Evolutionary conservation across 92 coral and sea anemone species (phyloP), one percentile per base, ranked within the genome.

Genomic region (Epizoanthus rinbou): DNA sequence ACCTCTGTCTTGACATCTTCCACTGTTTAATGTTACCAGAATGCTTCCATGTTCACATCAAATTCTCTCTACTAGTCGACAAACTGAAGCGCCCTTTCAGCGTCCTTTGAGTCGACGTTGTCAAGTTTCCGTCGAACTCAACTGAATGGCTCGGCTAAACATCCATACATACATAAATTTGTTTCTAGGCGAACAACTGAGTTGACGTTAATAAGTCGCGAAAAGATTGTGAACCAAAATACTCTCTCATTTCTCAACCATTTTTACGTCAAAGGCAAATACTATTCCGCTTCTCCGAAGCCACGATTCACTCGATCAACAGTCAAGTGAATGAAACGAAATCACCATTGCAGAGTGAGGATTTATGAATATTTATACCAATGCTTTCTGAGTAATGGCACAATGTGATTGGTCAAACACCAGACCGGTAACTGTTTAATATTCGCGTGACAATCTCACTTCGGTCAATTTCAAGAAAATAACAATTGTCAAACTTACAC

Each of bases 1-100:
- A n/a, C n/a, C n/a, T n/a, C n/a, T n/a, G n/a, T n/a, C 97, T 83
- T n/a, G 82, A 62, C 82, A 78, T 78, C 8, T 78, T 53, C 82
- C 28, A 21, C 71, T 45, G 39, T 62, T 14, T 62, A 21, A 25
- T 22, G 82, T 59, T 57, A 60, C 43, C 43, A 78, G 59, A 16
- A 41, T 14, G 17, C 54, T 37, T 19, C 57, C 82, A 78, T 78
- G 22, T 78, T n/a, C 39, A 59, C 0, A 39, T 35, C 41, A n/a
- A 41, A 41, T 39, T 62, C 64, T 54, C 82, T 74, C 79, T 41
- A 59, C 43, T 19, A 4, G 6, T 50, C 17, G 28, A 74, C 63
- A 78, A 78, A 19, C 57, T 60, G 53, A 57, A 11, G 24, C 57
- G 15, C 70, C 41, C 58, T 60, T 28, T 68, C 39, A 41, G 82